Evolutionary conservation across 2,113 vertebrate genomes (phyloP), one percentile per base, ranked within the genome.

Genomic region (Calidris pygmaea): DNA sequence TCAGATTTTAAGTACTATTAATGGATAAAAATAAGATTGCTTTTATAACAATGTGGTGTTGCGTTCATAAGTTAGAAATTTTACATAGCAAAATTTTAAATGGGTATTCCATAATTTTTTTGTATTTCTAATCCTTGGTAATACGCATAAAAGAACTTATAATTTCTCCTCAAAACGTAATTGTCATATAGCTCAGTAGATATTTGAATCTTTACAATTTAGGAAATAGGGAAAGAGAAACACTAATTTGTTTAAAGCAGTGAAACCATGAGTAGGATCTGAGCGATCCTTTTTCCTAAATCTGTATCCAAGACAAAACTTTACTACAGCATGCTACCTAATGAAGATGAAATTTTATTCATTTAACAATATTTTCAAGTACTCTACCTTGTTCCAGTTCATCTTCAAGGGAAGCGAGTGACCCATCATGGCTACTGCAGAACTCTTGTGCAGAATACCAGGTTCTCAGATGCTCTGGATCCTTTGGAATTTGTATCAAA

Each of bases 381-480:
- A 65, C 32, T 79, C 35, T 96, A 99, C 99, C 99, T 99, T 99
- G 99, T 83, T 99, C 99, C 62, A 99, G 96, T 95, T 99, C 98
- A 87, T 98, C 97, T 85, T 99, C 97, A 22, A 99, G 98, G 37
- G 98, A 82, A 14, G 98, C 98, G 21, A 99, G 98, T 8, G 98
- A 98, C 34, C 98, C 99, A 39, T 97, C 96, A 66, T 98, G 97
- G 22, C 93, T 97, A 32, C 87, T 86, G 92, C 99, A 99, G 95
- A 98, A 98, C 52, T 98, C 98, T 68, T 98, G 98, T 84, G 99
- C 98, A 37, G 98, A 98, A 15, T 96, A 98, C 99, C 99, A 99
- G 90, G 82, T 98, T 91, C 98, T 99, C 78, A 98, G 97, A 35
- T 98, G 70, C 17, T 63, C 96, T 45, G 97, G 97, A 76, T 93